Evolutionary conservation across 2,888 invertebrate species (phyloP).

Genomic region (Pseudococcus viburni): DNA sequence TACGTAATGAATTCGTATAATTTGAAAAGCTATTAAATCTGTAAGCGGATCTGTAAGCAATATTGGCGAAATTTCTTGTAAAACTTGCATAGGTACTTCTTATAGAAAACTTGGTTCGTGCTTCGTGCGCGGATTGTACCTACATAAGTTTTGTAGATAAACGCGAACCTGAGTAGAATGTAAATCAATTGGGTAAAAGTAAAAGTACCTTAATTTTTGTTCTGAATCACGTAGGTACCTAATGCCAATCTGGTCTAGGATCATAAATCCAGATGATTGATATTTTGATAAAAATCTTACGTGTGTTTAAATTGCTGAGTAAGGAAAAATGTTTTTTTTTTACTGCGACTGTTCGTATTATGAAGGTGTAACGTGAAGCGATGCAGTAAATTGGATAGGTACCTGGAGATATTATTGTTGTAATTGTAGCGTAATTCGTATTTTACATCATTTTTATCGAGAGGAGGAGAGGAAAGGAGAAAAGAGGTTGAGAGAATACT

Average conservation of each 20-base stretch:
- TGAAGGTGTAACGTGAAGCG: not conserved
- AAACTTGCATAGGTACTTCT: not conserved
- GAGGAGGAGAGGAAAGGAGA: too few relatives aligned
- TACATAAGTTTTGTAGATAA: not conserved
- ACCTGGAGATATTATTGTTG: not conserved
- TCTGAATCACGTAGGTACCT: slow-evolving; percentile 43
- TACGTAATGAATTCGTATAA: not conserved
- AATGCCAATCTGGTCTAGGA: not conserved
- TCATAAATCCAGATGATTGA: slow-evolving; percentile 45
- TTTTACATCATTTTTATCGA: not conserved
- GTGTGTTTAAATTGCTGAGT: not conserved
- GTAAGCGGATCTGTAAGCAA: not conserved
- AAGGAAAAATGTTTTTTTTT: not conserved
- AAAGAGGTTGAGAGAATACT: too few relatives aligned
- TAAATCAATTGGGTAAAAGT: slow-evolving; percentile 36
- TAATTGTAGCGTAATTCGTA: not conserved
- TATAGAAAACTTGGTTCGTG: slow-evolving; percentile 1
- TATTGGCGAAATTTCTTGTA: slow-evolving; percentile 32
- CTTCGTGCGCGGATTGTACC: not conserved
- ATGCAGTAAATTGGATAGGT: not conserved
- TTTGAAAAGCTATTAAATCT: not conserved
- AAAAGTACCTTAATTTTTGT: slow-evolving; percentile 50
- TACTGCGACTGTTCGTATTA: not conserved
- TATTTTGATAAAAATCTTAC: slow-evolving; percentile 33
- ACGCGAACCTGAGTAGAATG: not conserved